These are phyloP conservation scores for Apostichopus leukothele DNA, from an alignment of 53 echinoderm and acorn worm genomes.

Conservation along the genomic window DNA sequence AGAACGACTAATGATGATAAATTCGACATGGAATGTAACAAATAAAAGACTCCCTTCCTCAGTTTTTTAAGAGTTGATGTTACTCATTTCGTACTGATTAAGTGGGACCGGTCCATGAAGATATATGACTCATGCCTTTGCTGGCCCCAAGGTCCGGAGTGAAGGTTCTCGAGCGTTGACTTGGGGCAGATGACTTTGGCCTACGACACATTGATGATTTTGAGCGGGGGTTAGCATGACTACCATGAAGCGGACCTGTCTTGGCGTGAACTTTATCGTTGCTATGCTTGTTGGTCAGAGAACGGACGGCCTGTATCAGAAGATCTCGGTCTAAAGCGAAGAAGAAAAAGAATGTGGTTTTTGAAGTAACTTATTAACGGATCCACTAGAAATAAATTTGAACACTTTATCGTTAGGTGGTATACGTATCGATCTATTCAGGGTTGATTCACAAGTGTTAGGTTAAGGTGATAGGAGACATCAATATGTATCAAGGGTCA, in stretches of 20 bases:
- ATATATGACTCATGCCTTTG: slow-evolving; percentile 4
- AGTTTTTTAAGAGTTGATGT: too few species aligned
- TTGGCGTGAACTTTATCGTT: background rate
- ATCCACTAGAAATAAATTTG: too few species aligned
- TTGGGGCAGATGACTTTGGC: background rate
- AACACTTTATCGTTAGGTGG: too few species aligned
- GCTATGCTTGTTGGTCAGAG: background rate
- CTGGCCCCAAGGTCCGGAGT: background rate
- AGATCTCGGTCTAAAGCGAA: background rate
- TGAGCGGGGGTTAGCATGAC: background rate
- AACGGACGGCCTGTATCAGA: background rate
- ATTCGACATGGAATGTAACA: too few species aligned
- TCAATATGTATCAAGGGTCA: too few species aligned
- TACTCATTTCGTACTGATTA: background rate
- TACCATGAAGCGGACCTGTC: background rate
- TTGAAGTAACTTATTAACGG: too few species aligned
- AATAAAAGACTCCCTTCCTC: too few species aligned
- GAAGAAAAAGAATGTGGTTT: background rate
- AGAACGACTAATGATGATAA: too few species aligned
- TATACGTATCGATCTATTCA: too few species aligned
- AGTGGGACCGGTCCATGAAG: slow-evolving; percentile 22
- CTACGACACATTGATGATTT: background rate
- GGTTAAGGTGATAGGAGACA: too few species aligned
- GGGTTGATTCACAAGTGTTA: too few species aligned
- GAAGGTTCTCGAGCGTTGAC: background rate